phyloP scores from a whole-genome alignment of 2,797 vertebrate genomes.

The Antennarius maculatus region DNA sequence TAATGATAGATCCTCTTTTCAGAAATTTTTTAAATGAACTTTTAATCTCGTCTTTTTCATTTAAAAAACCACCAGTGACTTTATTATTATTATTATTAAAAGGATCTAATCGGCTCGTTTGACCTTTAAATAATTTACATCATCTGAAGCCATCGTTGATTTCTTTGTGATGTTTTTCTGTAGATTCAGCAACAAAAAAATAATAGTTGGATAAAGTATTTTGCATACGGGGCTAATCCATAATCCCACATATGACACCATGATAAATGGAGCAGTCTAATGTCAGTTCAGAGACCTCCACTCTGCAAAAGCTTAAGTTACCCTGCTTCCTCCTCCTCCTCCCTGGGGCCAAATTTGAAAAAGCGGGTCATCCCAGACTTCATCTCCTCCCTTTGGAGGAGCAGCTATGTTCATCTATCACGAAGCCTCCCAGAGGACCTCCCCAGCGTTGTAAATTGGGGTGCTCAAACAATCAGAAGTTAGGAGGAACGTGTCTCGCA shows the following conservation, averaged over 20 bases:
- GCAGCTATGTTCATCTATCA: slow-evolving; percentile 76
- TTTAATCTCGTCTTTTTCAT: too few relatives aligned
- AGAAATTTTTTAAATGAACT: too few relatives aligned
- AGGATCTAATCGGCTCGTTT: too few relatives aligned
- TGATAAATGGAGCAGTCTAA: slow-evolving; percentile 69
- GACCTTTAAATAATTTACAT: too few relatives aligned
- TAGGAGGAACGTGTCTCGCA: slow-evolving; percentile 56
- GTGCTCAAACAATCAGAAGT: slow-evolving; percentile 64
- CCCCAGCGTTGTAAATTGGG: slow-evolving; percentile 67
- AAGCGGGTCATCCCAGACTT: slow-evolving; percentile 77
- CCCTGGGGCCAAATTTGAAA: slow-evolving; percentile 80
- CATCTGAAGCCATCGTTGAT: too few relatives aligned
- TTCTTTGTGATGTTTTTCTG: not conserved
- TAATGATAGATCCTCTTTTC: too few relatives aligned
- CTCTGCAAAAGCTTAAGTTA: slow-evolving; percentile 72
- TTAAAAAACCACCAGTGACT: too few relatives aligned
- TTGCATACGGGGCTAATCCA: slow-evolving; percentile 33
- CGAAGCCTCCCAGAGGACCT: slow-evolving; percentile 74
- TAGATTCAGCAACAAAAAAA: not conserved
- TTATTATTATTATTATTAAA: too few relatives aligned
- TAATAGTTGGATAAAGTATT: slow-evolving; percentile 14
- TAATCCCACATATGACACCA: slow-evolving; percentile 65
- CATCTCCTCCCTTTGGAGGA: slow-evolving; percentile 62
- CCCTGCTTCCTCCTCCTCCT: slow-evolving; percentile 57
- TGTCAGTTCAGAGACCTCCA: slow-evolving; percentile 57